These are phyloP conservation scores for Drosophila picticornis DNA, from an alignment of 2,888 invertebrate genomes.

Conservation along the genomic window DNA sequence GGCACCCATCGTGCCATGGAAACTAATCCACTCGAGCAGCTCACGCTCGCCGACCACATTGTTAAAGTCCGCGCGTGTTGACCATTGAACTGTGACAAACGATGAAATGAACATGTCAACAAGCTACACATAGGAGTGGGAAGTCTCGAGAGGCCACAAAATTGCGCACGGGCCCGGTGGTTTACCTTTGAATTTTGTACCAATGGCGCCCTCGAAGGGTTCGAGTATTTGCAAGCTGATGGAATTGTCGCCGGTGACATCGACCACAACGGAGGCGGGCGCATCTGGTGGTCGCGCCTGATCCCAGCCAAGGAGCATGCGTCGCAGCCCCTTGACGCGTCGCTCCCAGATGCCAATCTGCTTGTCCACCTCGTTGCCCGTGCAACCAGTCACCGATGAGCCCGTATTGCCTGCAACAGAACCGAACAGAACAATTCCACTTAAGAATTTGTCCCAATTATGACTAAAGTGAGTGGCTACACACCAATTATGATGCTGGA, in stretches of 20 bases:
- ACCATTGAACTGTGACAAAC: constrained; percentile 94
- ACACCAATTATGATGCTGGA: constrained; percentile 87
- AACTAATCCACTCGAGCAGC: constrained; percentile 87
- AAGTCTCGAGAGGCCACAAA: constrained; percentile 18
- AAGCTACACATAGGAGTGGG: not conserved
- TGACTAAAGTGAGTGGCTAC: constrained; percentile 41
- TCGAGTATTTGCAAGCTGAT: constrained; percentile 89
- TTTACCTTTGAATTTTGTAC: constrained; percentile 96
- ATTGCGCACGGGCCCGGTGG: constrained; percentile 6
- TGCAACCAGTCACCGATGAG: constrained; percentile 88
- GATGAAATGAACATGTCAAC: constrained; percentile 22
- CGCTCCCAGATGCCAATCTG: constrained; percentile 95
- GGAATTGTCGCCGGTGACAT: constrained; percentile 88
- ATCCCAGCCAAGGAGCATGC: constrained; percentile 94
- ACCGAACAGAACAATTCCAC: not conserved
- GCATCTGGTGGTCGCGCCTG: constrained; percentile 93
- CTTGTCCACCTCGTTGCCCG: constrained; percentile 91
- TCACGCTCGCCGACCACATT: constrained; percentile 92
- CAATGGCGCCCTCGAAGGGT: constrained; percentile 92
- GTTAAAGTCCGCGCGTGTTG: constrained; percentile 93
- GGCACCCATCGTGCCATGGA: constrained; percentile 85
- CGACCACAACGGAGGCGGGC: constrained; percentile 91
- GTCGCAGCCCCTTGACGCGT: constrained; percentile 86
- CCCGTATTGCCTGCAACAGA: constrained; percentile 82
- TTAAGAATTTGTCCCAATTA: not conserved